Evolutionary conservation across 1,140 invertebrate genomes (phyloP).

Genomic region (Macrosteles quadrilineatus): DNA sequence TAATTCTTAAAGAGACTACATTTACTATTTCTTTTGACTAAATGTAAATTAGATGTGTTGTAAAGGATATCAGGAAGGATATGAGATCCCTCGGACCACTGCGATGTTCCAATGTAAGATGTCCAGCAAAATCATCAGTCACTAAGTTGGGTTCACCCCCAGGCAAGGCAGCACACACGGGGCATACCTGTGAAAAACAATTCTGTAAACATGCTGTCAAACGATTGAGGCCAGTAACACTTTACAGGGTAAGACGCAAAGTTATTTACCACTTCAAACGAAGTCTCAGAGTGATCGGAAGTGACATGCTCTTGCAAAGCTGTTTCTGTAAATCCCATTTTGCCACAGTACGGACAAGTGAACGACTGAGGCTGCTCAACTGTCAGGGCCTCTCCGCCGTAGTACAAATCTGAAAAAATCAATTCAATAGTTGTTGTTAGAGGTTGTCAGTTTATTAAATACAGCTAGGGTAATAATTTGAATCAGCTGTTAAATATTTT

Average conservation of each 20-base stretch:
- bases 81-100: constrained; percentile 83
- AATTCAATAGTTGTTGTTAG: too few species aligned
- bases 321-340: constrained; percentile 93
- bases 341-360: constrained; percentile 95
- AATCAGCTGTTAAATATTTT: too few species aligned
- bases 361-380: constrained; percentile 92
- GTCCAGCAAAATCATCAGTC: constrained; percentile 96
- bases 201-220: neutral
- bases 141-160: constrained; percentile 97
- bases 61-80: constrained; percentile 79
- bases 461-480: too few species aligned
- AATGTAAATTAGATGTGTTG: too few species aligned
- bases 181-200: constrained; percentile 73
- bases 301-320: constrained; percentile 91
- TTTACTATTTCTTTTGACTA: too few species aligned
- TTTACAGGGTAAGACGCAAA: neutral
- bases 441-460: too few species aligned
- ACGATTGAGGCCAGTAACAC: too few species aligned
- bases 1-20: too few species aligned
- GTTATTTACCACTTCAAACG: constrained; percentile 81
- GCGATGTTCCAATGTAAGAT: constrained; percentile 92
- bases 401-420: constrained; percentile 81
- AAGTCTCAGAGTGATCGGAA: constrained; percentile 81
- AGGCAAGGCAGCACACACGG: constrained; percentile 92
- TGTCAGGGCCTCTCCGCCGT: constrained; percentile 85